phyloP scores from a whole-genome alignment of 2,113 vertebrate species.

The Tupaia tana region DNA sequence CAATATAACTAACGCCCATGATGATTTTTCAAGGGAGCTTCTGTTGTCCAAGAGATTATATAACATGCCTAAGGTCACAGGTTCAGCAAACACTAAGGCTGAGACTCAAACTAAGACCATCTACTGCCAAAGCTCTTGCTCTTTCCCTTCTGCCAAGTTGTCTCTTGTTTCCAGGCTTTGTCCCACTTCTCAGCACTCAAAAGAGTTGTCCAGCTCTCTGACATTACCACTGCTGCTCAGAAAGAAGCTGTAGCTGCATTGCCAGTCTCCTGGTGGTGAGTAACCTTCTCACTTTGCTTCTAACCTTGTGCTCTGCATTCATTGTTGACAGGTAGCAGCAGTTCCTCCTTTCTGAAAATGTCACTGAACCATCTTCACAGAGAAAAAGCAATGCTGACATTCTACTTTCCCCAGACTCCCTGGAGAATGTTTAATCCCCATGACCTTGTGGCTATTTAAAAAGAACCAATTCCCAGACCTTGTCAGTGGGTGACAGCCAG shows the following conservation, averaged over 20 bases:
- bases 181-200: background rate
- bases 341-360: constrained; percentile 84
- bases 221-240: background rate
- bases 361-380: constrained; percentile 78
- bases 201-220: background rate
- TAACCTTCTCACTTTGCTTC: constrained; percentile 60
- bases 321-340: constrained; percentile 65
- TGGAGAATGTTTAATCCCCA: constrained; percentile 81
- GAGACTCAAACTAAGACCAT: background rate
- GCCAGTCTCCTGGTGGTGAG: background rate
- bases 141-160: background rate
- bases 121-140: background rate
- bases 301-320: constrained; percentile 73
- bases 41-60: background rate
- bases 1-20: background rate
- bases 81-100: background rate
- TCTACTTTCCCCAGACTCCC: constrained; percentile 82
- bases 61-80: background rate
- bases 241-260: background rate
- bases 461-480: constrained; percentile 76
- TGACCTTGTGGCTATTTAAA: constrained; percentile 85
- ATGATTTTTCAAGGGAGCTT: fast-evolving
- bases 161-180: background rate
- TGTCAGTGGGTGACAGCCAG: constrained; percentile 76
- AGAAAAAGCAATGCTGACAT: constrained; percentile 83